Conservation (phyloP, 1,140 invertebrate genomes). For the Periplaneta americana region DNA sequence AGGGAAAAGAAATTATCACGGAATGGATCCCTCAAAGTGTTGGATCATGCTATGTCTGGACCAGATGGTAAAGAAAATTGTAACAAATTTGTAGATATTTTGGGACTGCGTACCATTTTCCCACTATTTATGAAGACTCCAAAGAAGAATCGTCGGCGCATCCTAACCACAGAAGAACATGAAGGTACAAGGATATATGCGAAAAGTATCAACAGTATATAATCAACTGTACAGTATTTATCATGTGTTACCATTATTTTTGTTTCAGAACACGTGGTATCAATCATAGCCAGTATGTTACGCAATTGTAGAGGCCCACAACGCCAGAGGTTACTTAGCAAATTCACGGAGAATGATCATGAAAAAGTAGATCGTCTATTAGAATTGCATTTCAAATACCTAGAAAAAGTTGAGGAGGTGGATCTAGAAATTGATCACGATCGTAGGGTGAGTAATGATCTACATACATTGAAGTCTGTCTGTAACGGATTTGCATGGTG, state of each 20-base stretch:
- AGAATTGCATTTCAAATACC: constrained; percentile 96
- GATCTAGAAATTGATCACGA: constrained; percentile 68
- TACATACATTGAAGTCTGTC: not conserved
- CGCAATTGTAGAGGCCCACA: constrained; percentile 88
- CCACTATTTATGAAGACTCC: constrained; percentile 99
- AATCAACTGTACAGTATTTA: too few species aligned
- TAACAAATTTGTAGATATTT: constrained; percentile 97
- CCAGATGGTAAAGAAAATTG: constrained; percentile 91
- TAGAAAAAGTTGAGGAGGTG: constrained; percentile 86
- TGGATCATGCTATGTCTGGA: constrained; percentile 93
- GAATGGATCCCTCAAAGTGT: constrained; percentile 93
- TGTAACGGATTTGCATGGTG: not conserved
- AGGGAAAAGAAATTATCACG: constrained; percentile 96
- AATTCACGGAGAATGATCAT: constrained; percentile 97
- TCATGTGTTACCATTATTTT: not conserved
- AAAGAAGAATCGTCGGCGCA: constrained; percentile 75
- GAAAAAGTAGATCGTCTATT: constrained; percentile 96
- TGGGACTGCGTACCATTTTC: constrained; percentile 94
- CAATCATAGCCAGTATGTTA: constrained; percentile 91
- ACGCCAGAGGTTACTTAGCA: constrained; percentile 82
- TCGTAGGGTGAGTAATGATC: constrained; percentile 34
- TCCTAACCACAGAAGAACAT: constrained; percentile 84
- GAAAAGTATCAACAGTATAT: too few species aligned
- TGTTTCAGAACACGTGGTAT: constrained; percentile 82
- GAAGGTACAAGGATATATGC: too few species aligned